Evolutionary conservation across 2,113 vertebrate species (phyloP), one percentile per base, ranked within the genome.

Genomic region (Callaeas wilsoni): DNA sequence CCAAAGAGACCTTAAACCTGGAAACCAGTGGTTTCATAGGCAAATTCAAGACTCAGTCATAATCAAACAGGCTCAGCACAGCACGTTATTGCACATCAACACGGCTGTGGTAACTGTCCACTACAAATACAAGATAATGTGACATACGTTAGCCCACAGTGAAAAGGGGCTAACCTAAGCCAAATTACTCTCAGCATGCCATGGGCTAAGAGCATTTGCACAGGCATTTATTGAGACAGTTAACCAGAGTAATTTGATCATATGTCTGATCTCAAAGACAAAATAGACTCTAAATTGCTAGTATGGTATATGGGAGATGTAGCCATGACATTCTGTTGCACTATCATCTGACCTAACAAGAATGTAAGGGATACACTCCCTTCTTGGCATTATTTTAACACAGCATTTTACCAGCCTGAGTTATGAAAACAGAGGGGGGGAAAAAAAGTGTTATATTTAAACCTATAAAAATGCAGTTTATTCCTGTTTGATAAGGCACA

Each of bases 281-380:
- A 97, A 97, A 96, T 95, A 97, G 94, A 95, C 87, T 93, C 87
- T 81, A 94, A 97, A 97, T 97, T 96, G 89, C 92, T 97, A 50
- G 69, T 86, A 57, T 78, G 44, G 77, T 92, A 46, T 68, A 74
- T 63, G 50, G 67, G 78, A 94, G 84, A 91, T 55, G 49, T 65
- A 87, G 73, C 73, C 84, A 78, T 95, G 94, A 93, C 67, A 73
- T 85, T 92, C 77, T 96, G 88, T 65, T 71, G 89, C 80, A 93
- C 94, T 97, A 94, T 92, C 94, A 67, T 92, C 96, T 94, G 88
- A 96, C 79, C 75, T 96, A 97, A 86, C 68, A 87, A 81, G 94
- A 73, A 50, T 22, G 75, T 81, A 82, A 95, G 95, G 84, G 68
- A 97, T 91, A 92, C 11, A 55, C 73, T 92, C 65, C 65, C 35